Evolutionary conservation across 2,888 invertebrate genomes (phyloP).

Genomic region (Drosophila paranaensis): DNA sequence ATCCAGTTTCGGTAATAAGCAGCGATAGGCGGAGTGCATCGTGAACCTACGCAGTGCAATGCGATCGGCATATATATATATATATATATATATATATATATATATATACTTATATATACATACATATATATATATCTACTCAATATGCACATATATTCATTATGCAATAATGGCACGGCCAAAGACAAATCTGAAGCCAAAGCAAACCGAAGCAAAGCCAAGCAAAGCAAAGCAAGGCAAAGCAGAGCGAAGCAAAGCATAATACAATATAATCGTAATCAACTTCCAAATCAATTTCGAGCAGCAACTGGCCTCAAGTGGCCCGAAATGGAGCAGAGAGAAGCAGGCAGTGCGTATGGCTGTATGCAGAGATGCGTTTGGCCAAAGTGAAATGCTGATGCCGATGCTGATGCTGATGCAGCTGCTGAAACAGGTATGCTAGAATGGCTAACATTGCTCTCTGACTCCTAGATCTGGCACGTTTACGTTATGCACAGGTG

Average conservation of each 20-base stretch:
- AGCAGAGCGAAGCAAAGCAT: slow-evolving; percentile 7
- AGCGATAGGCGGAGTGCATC: slow-evolving; percentile 51
- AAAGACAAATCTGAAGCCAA: slow-evolving; percentile 48
- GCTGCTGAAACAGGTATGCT: slow-evolving; percentile 34
- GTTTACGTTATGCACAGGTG: slow-evolving; percentile 44
- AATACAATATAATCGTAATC: slow-evolving; percentile 53
- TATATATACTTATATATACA: background rate
- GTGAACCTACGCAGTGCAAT: slow-evolving; percentile 42
- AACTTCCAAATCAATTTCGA: slow-evolving; percentile 48
- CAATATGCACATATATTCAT: slow-evolving; percentile 34
- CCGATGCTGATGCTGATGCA: background rate
- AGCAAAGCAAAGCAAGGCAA: slow-evolving; percentile 25
- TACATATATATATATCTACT: slow-evolving; percentile 10
- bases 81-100: slow-evolving; percentile 2
- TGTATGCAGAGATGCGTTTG: slow-evolving; percentile 25
- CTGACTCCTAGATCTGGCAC: slow-evolving; percentile 12
- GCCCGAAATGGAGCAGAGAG: slow-evolving; percentile 33
- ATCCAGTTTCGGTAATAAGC: slow-evolving; percentile 28
- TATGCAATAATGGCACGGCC: slow-evolving; percentile 59
- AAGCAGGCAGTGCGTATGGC: slow-evolving; percentile 12
- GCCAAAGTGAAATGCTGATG: slow-evolving; percentile 15
- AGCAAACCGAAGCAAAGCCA: slow-evolving; percentile 29
- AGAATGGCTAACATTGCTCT: slow-evolving; percentile 33
- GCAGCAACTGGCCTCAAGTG: slow-evolving; percentile 35
- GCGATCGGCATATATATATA: slow-evolving; percentile 32